A percentile compares a stretch with the other conserved stretches of the same genome.
phyloP scores from a whole-genome alignment of 53 echinoderm and acorn worm species.

The Glandiceps talaboti region DNA sequence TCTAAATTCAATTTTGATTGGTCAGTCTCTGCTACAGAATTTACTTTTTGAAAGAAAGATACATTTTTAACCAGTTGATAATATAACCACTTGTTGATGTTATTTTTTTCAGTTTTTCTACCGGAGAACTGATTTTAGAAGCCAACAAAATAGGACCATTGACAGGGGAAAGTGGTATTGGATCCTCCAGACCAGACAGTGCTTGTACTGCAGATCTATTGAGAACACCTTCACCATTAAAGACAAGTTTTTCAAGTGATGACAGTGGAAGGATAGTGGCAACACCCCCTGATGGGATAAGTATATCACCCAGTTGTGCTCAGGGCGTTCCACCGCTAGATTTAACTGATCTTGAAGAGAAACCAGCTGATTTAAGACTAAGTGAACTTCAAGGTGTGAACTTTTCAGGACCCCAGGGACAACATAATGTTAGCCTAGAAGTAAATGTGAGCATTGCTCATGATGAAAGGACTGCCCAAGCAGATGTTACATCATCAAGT shows the following conservation, averaged over 20 bases:
- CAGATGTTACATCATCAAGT: conserved; percentile 6
- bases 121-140: conserved; percentile 51
- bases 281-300: conserved; percentile 42
- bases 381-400: neutral
- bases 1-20: no score
- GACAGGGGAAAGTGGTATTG: conserved; percentile 14
- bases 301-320: neutral
- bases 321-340: neutral
- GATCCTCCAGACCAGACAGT: conserved; percentile 30
- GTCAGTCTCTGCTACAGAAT: no score
- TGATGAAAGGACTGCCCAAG: neutral
- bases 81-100: no score
- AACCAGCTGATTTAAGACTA: neutral
- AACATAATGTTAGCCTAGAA: neutral
- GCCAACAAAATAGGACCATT: conserved; percentile 27
- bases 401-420: neutral
- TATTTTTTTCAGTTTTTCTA: conserved; percentile 29
- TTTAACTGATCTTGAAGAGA: neutral
- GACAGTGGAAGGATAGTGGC: conserved; percentile 2
- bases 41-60: no score
- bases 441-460: conserved; percentile 36
- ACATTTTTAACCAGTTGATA: no score
- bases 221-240: conserved; percentile 7
- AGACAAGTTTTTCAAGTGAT: neutral
- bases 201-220: conserved; percentile 59